phyloP scores from a whole-genome alignment of 2,113 vertebrate genomes.

The Arenaria interpres region DNA sequence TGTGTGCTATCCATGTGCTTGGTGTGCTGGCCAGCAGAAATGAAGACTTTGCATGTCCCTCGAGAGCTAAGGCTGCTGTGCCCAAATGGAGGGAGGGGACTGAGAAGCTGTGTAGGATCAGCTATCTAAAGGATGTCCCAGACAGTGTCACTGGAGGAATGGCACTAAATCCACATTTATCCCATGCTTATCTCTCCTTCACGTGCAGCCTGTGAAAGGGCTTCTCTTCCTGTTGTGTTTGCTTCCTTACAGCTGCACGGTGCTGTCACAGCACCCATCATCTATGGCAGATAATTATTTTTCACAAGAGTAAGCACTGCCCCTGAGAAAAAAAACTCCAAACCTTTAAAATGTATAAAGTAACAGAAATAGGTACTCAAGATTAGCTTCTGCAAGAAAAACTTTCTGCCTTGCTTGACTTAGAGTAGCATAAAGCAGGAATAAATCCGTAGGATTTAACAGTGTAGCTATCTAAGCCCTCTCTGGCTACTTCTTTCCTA shows the following conservation, averaged over 20 bases:
- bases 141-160: neutral
- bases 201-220: rapidly evolving
- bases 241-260: neutral
- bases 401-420: neutral
- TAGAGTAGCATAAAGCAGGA: neutral
- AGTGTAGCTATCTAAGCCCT: neutral
- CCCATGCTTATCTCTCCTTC: neutral
- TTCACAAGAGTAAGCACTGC: neutral
- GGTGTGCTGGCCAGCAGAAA: neutral
- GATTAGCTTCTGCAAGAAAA: neutral
- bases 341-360: neutral
- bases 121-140: neutral
- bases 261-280: neutral
- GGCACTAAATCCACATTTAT: neutral
- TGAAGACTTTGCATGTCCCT: neutral
- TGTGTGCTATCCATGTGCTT: neutral
- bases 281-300: neutral
- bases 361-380: neutral
- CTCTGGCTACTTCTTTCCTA: neutral
- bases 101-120: neutral
- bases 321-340: neutral
- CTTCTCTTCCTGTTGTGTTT: neutral
- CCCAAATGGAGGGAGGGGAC: neutral
- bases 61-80: neutral
- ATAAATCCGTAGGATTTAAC: neutral